Percentiles rank a stretch among this genome's conserved stretches.
These are phyloP conservation scores for Slavum lentiscoides DNA, from an alignment of 2,888 invertebrate species.

Conservation along the genomic window DNA sequence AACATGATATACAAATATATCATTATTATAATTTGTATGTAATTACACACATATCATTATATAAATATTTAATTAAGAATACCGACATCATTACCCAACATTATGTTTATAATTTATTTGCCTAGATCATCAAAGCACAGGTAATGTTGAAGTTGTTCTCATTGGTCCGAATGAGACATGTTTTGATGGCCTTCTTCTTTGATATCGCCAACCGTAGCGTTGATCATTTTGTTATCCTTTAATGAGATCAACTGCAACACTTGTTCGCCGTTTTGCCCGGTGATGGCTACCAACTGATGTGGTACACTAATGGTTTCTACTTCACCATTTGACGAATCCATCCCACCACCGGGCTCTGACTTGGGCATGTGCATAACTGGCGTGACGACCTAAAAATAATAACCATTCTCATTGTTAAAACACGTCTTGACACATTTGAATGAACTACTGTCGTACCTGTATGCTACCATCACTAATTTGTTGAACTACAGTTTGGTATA, in stretches of 20 bases:
- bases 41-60: constrained; percentile 1
- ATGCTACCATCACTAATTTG: constrained; percentile 79
- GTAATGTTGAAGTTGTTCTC: constrained; percentile 53
- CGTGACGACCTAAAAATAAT: constrained; percentile 64
- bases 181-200: constrained; percentile 36
- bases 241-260: constrained; percentile 81
- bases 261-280: constrained; percentile 72
- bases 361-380: constrained; percentile 82
- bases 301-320: constrained; percentile 57
- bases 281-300: constrained; percentile 82
- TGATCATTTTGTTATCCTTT: constrained; percentile 80
- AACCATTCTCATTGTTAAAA: not conserved
- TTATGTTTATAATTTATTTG: constrained; percentile 40
- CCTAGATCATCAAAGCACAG: constrained; percentile 46
- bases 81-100: constrained; percentile 35
- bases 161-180: constrained; percentile 41
- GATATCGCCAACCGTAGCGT: constrained; percentile 50
- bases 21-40: not conserved
- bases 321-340: constrained; percentile 60
- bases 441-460: constrained; percentile 61
- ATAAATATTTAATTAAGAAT: constrained; percentile 18
- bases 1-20: constrained; percentile 18
- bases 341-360: constrained; percentile 75
- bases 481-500: constrained; percentile 95
- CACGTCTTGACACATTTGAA: not conserved